Evolutionary conservation across 2,797 vertebrate genomes (phyloP).

Genomic region (Oreonectes daqikongensis): DNA sequence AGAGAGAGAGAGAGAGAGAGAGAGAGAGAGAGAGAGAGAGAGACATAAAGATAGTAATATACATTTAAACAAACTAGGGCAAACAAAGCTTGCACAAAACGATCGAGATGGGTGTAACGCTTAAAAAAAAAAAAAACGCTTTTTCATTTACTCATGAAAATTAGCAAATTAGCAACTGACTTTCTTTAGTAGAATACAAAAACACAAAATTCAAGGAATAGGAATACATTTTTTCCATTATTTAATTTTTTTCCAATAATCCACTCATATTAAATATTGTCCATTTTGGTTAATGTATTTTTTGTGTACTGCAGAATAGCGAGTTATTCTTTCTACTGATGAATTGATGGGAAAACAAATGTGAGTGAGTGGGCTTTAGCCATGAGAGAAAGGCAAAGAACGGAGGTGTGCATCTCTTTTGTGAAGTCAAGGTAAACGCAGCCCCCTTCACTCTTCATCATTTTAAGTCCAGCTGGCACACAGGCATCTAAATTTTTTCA

Average conservation of each 20-base stretch:
- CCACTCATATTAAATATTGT: neutral
- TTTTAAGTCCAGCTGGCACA: neutral
- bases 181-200: neutral
- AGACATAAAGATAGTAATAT: no score
- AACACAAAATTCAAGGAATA: neutral
- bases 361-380: conserved; percentile 43
- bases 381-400: conserved; percentile 42
- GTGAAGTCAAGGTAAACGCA: conserved; percentile 42
- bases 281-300: neutral
- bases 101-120: no score
- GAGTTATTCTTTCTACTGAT: neutral
- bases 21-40: no score
- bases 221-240: no score
- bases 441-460: conserved; percentile 22
- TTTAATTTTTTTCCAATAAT: no score
- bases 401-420: conserved; percentile 45
- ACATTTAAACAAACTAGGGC: neutral
- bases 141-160: no score
- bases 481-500: neutral
- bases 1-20: no score
- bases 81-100: neutral
- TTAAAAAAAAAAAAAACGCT: no score
- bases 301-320: neutral
- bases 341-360: conserved; percentile 38
- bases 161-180: no score